Conservation (phyloP, 2,113 vertebrate genomes). For the Indicator indicator region DNA sequence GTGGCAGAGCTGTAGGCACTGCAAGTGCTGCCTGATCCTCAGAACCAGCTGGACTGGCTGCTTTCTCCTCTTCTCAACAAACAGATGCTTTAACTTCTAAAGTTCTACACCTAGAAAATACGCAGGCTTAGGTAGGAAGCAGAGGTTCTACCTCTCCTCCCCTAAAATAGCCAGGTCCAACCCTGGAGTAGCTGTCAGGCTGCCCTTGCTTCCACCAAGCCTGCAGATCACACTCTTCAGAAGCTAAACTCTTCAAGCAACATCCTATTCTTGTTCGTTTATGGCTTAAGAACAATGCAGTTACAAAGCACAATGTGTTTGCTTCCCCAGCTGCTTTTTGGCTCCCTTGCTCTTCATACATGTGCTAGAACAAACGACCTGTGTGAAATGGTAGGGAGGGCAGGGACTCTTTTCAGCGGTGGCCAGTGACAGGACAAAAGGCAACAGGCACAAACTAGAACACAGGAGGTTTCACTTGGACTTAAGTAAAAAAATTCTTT, state of each 20-base stretch:
- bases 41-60: not conserved
- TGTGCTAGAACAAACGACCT: not conserved
- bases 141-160: not conserved
- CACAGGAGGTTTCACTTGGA: too few relatives aligned
- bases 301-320: not conserved
- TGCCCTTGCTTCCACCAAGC: not conserved
- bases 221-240: accelerated
- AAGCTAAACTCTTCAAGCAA: not conserved
- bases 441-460: too few relatives aligned
- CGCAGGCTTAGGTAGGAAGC: not conserved
- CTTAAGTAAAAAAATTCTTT: too few relatives aligned
- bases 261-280: not conserved
- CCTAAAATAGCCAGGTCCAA: not conserved
- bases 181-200: not conserved
- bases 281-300: not conserved
- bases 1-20: not conserved
- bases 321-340: not conserved
- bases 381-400: not conserved
- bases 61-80: not conserved
- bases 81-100: not conserved
- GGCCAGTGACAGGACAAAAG: too few relatives aligned
- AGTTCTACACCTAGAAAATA: not conserved
- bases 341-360: not conserved
- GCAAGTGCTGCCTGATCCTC: not conserved
- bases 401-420: not conserved